Base-by-base conservation (phyloP, 2,888 invertebrate genomes). In the Plagiodera versicolora region DNA sequence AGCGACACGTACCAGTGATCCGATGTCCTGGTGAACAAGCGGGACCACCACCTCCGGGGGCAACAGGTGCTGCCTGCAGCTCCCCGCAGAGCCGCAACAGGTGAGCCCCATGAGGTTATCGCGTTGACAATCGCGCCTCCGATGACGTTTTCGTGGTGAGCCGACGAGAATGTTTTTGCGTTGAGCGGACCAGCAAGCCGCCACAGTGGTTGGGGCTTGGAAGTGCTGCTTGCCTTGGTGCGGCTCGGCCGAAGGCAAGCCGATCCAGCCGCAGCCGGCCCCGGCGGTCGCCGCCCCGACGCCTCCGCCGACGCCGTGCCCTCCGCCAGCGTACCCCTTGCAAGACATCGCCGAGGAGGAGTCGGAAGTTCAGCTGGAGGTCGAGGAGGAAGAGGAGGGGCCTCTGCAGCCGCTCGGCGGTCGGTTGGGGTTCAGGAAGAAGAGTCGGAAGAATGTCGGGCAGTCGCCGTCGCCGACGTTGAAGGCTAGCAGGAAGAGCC, bases 271-370 rank as follows among this genome's bases (percentile, higher is more conserved):
- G 14, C 67, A 50, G 52, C 65, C 53, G 71, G 81, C 86, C n/a
- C n/a, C n/a, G 20, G 30, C 51, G 4, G 16, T 18, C 74, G 79
- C 87, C 60, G 46, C 52, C 30, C 67, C 48, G 67, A 65, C 30
- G 70, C 66, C 45, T 24, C 82, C 84, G 78, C 82, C 65, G 11
- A 60, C 39, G 35, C 55, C 64, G 19, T 52, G 50, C 28, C 66
- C 58, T 30, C 19, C 56, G 11, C 44, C 80, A 86, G 76, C 81
- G 87, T 82, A 86, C 89, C 79, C 77, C 57, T 82, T 92, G 67
- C 92, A 91, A 70, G 92, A 92, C 73, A 92, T 92, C 68, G 89
- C 90, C 77, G 92, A 92, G 77, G 92, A 92, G 79, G 91, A 91
- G 80, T 89, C 89, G 77, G 86, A 86, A 60, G 67, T 66, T 24